A percentile compares a stretch with the other conserved stretches of the same genome.
phyloP scores from a whole-genome alignment of 1,140 invertebrate genomes.

The Trissolcus basalis region DNA sequence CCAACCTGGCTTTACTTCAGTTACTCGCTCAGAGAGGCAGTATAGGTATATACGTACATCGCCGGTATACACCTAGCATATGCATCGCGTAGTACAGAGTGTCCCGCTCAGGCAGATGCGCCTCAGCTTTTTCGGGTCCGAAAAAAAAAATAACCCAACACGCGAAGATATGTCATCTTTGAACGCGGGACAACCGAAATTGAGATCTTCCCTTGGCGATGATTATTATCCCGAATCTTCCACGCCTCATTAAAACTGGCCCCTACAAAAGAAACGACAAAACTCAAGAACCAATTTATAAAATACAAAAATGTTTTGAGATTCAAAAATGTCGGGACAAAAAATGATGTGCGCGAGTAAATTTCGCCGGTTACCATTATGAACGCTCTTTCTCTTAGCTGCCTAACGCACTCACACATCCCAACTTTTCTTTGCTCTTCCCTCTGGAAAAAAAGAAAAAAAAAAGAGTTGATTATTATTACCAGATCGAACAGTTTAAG shows the following conservation, averaged over 20 bases:
- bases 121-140: conserved; percentile 47
- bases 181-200: conserved; percentile 12
- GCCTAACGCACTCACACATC: too few species aligned
- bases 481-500: too few species aligned
- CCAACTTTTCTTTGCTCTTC: too few species aligned
- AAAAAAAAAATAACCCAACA: conserved; percentile 26
- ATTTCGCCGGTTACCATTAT: too few species aligned
- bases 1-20: conserved; percentile 77
- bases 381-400: too few species aligned
- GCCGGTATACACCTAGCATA: conserved; percentile 59
- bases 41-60: conserved; percentile 64
- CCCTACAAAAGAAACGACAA: background rate
- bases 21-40: conserved; percentile 69
- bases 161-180: conserved; percentile 35
- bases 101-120: conserved; percentile 68
- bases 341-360: too few species aligned
- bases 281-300: too few species aligned
- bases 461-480: too few species aligned
- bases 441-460: too few species aligned
- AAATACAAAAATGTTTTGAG: too few species aligned
- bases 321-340: conserved; percentile 6
- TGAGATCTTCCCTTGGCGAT: conserved; percentile 1
- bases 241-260: too few species aligned
- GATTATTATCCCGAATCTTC: background rate
- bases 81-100: conserved; percentile 67